Percentiles rank a stretch among this genome's conserved stretches.
Conservation (phyloP, 2,113 vertebrate species). For the Edolisoma coerulescens region DNA sequence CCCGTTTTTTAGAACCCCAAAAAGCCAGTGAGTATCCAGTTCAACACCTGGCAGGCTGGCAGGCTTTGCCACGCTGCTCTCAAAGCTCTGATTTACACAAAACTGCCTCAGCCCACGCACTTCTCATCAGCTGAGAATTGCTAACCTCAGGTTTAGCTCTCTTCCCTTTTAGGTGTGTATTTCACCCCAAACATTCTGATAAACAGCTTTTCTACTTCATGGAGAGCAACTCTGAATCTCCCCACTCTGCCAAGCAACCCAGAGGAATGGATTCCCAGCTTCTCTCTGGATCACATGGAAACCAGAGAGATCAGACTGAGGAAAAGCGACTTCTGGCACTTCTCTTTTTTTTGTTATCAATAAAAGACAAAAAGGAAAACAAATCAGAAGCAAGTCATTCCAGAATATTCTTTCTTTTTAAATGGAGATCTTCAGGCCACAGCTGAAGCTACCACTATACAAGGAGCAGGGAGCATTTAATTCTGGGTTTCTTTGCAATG, state of each 20-base stretch:
- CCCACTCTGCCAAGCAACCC: background rate
- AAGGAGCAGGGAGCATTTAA: background rate
- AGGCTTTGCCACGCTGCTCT: background rate
- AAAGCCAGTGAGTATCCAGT: background rate
- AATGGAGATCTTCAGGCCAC: background rate
- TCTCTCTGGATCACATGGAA: background rate
- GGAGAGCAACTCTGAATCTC: background rate
- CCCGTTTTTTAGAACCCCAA: background rate
- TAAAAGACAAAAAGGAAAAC: background rate
- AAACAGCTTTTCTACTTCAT: background rate
- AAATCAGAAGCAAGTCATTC: background rate
- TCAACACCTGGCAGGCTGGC: background rate
- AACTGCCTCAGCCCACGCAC: background rate
- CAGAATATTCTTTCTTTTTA: background rate
- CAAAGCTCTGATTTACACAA: rapidly evolving
- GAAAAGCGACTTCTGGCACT: background rate
- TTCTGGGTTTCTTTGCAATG: background rate
- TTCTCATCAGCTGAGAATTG: background rate
- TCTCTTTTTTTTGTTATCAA: background rate
- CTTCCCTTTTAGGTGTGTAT: background rate
- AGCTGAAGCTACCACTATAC: background rate
- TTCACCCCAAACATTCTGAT: background rate
- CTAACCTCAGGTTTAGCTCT: background rate
- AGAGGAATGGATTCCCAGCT: background rate
- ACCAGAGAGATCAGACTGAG: background rate